Evolutionary conservation across 2,888 invertebrate genomes (phyloP).

Genomic region (Gibbula magus): DNA sequence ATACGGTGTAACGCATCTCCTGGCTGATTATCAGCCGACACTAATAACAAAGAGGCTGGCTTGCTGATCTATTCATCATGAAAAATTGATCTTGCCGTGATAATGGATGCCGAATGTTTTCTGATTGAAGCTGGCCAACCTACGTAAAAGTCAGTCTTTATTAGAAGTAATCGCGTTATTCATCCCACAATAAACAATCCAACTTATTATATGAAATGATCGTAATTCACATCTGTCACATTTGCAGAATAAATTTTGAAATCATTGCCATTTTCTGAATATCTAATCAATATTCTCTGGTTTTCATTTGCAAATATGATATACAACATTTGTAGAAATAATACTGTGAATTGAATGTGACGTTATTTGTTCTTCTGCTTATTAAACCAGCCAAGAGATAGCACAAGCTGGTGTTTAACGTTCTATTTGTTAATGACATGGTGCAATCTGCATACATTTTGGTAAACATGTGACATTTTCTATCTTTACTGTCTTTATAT

Average conservation of each 20-base stretch:
- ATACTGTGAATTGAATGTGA: no score
- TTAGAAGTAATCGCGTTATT: no score
- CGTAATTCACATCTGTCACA: neutral
- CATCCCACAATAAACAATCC: no score
- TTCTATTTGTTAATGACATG: no score
- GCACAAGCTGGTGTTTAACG: no score
- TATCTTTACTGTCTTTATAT: no score
- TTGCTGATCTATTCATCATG: conserved; percentile 9
- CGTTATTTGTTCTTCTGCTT: neutral
- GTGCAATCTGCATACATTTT: no score
- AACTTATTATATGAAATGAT: no score
- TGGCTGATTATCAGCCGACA: neutral
- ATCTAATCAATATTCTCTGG: neutral
- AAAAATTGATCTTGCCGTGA: conserved; percentile 9
- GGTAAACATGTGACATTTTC: no score
- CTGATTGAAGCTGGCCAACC: neutral
- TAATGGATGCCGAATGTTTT: conserved; percentile 2
- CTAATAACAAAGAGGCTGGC: neutral
- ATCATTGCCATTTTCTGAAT: neutral
- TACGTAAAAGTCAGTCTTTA: neutral
- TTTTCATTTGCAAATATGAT: neutral
- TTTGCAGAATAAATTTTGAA: neutral
- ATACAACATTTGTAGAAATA: neutral
- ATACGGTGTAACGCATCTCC: conserved; percentile 6
- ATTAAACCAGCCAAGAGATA: neutral